Evolutionary conservation across 64 coral and sea anemone species (phyloP), one percentile per base, ranked within the genome.

Genomic region (Montipora sp.): DNA sequence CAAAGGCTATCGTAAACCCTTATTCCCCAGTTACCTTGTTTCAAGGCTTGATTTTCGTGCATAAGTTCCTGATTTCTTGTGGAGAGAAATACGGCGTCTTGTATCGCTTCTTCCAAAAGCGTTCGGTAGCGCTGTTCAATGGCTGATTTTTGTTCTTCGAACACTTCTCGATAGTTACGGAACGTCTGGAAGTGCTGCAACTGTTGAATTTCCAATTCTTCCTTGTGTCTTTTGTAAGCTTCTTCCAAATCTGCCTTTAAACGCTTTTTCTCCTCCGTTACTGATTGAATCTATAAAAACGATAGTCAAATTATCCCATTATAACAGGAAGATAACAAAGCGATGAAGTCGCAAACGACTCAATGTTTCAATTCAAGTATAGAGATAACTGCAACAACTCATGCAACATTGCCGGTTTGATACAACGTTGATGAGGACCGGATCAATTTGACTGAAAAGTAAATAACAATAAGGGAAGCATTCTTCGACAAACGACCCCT

Each of bases 131-230:
- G 94, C 50, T 99, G 98, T 70, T 99, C 98, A 27, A 99, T 96
- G 59, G 94, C 98, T 46, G 94, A 76, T 68, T 99, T 99, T 65
- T 99, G 98, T 55, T 99, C 98, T 80, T 99, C 98, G 76, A 99
- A 99, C 20, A 99, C 98, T 57, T 93, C 98, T 12, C 98, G 98
- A 79, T 99, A 99, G 59, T 99, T 99, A 73, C 98, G 88, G 76
- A 99, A 99, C 47, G 98, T 99, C 92, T 99, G 87, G 46, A 80
- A 99, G 76, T 99, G 95, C 71, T 99, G 98, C 15, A 99, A 79
- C 24, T 99, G 98, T 60, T 99, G 98, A 61, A 99, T 94, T 92
- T 99, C 98, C 85, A 92, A 89, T 71, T 99, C 98, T 83, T 99
- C 98, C 43, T 99, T 99, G 69, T 99, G 98, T 20, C 88, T 96